Base-by-base conservation (phyloP, 1,140 invertebrate genomes). In the Pseudoatta argentina region DNA sequence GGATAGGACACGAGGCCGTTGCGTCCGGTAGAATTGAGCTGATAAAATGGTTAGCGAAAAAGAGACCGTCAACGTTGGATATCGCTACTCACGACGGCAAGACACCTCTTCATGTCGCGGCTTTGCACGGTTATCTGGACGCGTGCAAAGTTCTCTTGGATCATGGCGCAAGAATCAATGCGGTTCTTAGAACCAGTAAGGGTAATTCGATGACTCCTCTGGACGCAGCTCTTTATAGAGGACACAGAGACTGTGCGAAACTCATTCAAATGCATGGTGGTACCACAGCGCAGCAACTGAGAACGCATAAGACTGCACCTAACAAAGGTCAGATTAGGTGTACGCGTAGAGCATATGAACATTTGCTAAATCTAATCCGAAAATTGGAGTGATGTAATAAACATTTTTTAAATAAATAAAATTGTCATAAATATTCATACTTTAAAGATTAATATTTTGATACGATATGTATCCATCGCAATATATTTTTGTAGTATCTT, bases 111-210 rank as follows among this genome's bases (percentile, higher is more conserved):
- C 99, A 99, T 94, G 97, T 99, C 61, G 98, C 99, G 0, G 98
- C 99, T 0, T 96, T 98, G 55, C 98, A 98, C 92, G 99, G 99
- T 91, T 98, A 99, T 94, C 96, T 99, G 1, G 98, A 99, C 95
- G 97, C 99, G 94, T 99, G 98, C 95, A 98, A 98, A 95, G 96
- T 98, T 51, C 94, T 99, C 5, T 94, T 99, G 57, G 98, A 99
- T 93, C 96, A 97, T 63, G 97, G 97, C 0, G 97, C 97, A 0
- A 96, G 97, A 91, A 96, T 99, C 0, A 99, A 99, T 94, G 96
- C 97, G 0, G 96, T 99, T 10, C 97, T 98, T 88, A 96, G 97
- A 79, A 98, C 97, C 14, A 97, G 96, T 1, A 98, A 98, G 93
- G 98, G 98, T 64, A 96, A 97, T 64, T 95, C 97, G 30, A 96